phyloP scores from a whole-genome alignment of 2,888 invertebrate species.

The Acrocyrtus sp. region DNA sequence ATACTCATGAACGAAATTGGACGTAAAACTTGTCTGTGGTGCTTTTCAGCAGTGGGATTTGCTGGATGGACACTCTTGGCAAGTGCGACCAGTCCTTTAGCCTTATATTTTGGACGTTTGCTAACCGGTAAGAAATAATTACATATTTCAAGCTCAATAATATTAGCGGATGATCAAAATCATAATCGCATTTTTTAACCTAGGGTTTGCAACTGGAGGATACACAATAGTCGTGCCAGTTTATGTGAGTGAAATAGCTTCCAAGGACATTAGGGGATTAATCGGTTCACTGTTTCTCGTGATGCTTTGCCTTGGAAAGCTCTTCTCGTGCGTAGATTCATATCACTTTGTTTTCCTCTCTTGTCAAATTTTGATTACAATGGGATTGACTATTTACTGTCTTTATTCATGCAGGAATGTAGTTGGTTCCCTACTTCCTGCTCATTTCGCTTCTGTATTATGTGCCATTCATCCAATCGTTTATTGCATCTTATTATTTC shows the following conservation, averaged over 20 bases:
- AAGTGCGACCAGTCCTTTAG: constrained; percentile 67
- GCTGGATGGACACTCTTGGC: constrained; percentile 72
- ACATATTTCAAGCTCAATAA: neutral
- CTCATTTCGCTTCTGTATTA: constrained; percentile 71
- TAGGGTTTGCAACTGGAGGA: constrained; percentile 67
- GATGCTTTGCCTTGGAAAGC: constrained; percentile 76
- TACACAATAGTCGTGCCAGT: constrained; percentile 67
- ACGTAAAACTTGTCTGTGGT: constrained; percentile 70
- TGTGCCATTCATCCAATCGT: constrained; percentile 73
- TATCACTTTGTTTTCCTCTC: too few species aligned
- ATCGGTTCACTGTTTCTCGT: constrained; percentile 83
- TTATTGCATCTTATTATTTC: constrained; percentile 74
- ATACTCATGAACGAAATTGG: constrained; percentile 71
- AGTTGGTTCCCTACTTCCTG: constrained; percentile 78
- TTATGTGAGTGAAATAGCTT: constrained; percentile 68
- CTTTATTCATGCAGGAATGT: constrained; percentile 69
- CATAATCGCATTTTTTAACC: too few species aligned
- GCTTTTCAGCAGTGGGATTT: constrained; percentile 70
- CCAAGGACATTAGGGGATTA: constrained; percentile 81
- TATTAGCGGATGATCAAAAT: too few species aligned
- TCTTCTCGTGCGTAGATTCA: constrained; percentile 67
- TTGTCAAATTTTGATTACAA: too few species aligned
- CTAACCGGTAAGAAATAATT: constrained; percentile 39
- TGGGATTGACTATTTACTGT: neutral
- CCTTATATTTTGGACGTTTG: constrained; percentile 46